A percentile compares a stretch with the other conserved stretches of the same genome.
These are phyloP conservation scores for Dynastes maya DNA, from an alignment of 2,888 invertebrate species.

Conservation along the genomic window DNA sequence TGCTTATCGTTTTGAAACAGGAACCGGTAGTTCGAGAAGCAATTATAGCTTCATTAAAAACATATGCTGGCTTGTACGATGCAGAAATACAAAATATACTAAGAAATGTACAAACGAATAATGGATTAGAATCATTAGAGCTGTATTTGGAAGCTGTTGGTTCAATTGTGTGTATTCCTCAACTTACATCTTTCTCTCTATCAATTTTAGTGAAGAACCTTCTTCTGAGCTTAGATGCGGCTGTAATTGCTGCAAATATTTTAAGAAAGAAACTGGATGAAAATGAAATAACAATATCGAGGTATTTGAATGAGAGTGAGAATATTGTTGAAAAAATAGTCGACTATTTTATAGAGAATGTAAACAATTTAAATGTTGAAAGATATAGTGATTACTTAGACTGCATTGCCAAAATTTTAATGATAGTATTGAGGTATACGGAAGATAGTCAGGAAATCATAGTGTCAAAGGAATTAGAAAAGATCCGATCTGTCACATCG, in stretches of 20 bases:
- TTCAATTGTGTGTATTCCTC: conserved; percentile 65
- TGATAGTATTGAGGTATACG: conserved; percentile 69
- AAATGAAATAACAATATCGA: conserved; percentile 2
- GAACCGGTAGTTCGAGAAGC: conserved; percentile 70
- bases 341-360: conserved; percentile 59
- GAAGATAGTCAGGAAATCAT: conserved; percentile 70
- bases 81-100: conserved; percentile 73
- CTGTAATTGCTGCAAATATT: conserved; percentile 64
- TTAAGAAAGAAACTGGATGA: conserved; percentile 57
- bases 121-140: conserved; percentile 56
- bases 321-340: conserved; percentile 70
- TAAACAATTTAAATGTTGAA: conserved; percentile 51
- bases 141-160: conserved; percentile 70
- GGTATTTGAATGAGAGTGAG: conserved; percentile 69
- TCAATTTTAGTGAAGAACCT: conserved; percentile 25
- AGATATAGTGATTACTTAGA: conserved; percentile 62
- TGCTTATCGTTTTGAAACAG: conserved; percentile 71
- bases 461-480: conserved; percentile 68
- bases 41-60: conserved; percentile 72
- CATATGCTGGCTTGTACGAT: conserved; percentile 73
- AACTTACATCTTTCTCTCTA: conserved; percentile 16
- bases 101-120: conserved; percentile 65
- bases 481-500: conserved; percentile 64
- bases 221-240: conserved; percentile 59
- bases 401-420: conserved; percentile 69